phyloP scores from a whole-genome alignment of 2,113 vertebrate species.

The Chroicocephalus ridibundus region DNA sequence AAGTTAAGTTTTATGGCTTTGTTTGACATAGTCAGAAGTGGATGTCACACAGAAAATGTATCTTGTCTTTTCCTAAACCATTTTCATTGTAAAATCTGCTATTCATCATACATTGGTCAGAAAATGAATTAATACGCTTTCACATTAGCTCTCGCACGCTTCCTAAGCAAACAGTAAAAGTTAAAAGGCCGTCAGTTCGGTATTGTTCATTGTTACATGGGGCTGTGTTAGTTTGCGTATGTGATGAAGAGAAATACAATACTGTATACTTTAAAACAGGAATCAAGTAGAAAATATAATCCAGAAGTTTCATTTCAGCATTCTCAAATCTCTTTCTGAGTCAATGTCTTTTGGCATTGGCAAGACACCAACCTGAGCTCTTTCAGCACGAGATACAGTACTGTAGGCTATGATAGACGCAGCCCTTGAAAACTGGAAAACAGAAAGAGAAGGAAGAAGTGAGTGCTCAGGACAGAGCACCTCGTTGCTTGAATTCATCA shows the following conservation, averaged over 20 bases:
- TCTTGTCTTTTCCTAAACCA: background rate
- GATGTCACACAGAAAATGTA: background rate
- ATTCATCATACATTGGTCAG: background rate
- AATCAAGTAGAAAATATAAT: background rate
- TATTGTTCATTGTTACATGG: background rate
- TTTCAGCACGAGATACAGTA: background rate
- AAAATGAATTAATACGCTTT: background rate
- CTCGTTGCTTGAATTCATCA: background rate
- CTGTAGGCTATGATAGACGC: background rate
- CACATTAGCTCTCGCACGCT: background rate
- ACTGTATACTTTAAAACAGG: background rate
- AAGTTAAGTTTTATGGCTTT: background rate
- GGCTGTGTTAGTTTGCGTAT: background rate
- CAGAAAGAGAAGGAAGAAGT: background rate
- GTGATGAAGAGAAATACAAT: slow-evolving; percentile 6
- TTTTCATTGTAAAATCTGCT: slow-evolving; percentile 18
- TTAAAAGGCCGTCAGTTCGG: background rate
- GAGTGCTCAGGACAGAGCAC: background rate
- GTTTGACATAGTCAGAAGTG: background rate
- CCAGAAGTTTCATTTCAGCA: background rate
- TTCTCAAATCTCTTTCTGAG: background rate
- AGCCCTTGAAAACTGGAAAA: slow-evolving; percentile 5
- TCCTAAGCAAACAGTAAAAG: slow-evolving; percentile 11
- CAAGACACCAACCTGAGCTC: background rate
- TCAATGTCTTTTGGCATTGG: background rate